phyloP scores from a whole-genome alignment of 2,888 invertebrate species.

The Creontiades dilutus region DNA sequence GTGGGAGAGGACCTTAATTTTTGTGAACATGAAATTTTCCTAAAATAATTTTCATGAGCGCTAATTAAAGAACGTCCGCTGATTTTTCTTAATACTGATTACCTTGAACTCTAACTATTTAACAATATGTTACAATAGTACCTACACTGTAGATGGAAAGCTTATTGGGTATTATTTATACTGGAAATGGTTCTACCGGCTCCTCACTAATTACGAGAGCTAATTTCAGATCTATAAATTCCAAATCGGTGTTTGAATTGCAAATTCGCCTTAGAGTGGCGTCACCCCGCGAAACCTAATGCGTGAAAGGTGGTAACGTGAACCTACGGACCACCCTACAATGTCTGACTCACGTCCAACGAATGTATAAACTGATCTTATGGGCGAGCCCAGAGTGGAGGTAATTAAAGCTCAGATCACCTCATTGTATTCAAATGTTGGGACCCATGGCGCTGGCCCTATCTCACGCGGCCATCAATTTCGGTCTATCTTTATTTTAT shows the following conservation, averaged over 20 bases:
- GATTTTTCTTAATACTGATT: no score
- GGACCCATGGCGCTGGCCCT: slow-evolving; percentile 25
- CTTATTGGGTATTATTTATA: no score
- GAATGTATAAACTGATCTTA: slow-evolving; percentile 11
- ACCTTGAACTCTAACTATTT: no score
- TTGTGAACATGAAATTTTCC: no score
- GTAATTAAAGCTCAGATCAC: slow-evolving; percentile 52
- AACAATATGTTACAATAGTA: no score
- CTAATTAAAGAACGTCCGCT: no score
- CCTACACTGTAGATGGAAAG: no score
- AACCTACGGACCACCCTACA: slow-evolving; percentile 25
- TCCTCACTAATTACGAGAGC: background rate
- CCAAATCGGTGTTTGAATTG: background rate
- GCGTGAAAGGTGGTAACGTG: slow-evolving; percentile 14
- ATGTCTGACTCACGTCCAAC: slow-evolving; percentile 29
- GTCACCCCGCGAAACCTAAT: background rate
- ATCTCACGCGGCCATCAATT: slow-evolving; percentile 58
- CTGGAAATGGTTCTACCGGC: background rate
- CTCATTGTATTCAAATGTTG: slow-evolving; percentile 62
- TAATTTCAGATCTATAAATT: background rate
- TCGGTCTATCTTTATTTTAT: slow-evolving; percentile 2
- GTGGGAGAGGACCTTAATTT: no score
- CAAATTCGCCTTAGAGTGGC: background rate
- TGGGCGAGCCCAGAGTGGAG: slow-evolving; percentile 34
- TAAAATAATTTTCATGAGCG: no score